Evolutionary conservation across 2,888 invertebrate genomes (phyloP), one percentile per base, ranked within the genome.

Genomic region (Tortricodes alternella): DNA sequence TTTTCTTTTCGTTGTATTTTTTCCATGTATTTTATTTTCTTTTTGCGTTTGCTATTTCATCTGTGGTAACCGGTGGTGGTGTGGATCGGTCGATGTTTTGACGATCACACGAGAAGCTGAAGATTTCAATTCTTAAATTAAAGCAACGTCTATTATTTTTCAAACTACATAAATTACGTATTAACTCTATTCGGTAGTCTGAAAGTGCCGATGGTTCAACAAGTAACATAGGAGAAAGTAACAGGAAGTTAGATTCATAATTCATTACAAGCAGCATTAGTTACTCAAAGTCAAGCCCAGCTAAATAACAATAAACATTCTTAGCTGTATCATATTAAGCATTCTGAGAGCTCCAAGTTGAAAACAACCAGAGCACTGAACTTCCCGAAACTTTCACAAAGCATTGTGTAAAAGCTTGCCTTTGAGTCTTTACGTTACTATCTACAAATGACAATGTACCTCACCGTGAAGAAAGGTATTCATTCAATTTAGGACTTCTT

Each of bases 401-500:
- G 50, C 56, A 56, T 56, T 56, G 56, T 56, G 44, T 32, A 11
- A 27, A 21, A 21, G 13, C 27, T 11, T 27, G 43, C 21, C 56
- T 56, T 56, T 56, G 43, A 56, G 32, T 50, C 49, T 50, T 53
- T 21, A 21, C 46, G 37, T 50, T 50, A 38, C 55, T 37, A 56
- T 44, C 49, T 21, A 16, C 49, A 35, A 55, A 56, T 56, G 43
- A 60, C 59, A 63, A 59, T 65, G 66, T 60, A 29, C 11, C 38
- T 41, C 23, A 9, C 52, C 46, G 59, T 57, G 46, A 60, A 51
- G 58, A 52, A 51, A 62, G 62, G 59, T 67, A 62, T 67, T 61
- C 64, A 64, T 64, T 66, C 57, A 62, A 63, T 71, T 71, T 66
- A 66, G 8, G 21, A 46, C 37, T 21, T 52, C 44, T 53, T 38